Conservation (phyloP, 2,888 invertebrate genomes). For the Oscheius sp. region DNA sequence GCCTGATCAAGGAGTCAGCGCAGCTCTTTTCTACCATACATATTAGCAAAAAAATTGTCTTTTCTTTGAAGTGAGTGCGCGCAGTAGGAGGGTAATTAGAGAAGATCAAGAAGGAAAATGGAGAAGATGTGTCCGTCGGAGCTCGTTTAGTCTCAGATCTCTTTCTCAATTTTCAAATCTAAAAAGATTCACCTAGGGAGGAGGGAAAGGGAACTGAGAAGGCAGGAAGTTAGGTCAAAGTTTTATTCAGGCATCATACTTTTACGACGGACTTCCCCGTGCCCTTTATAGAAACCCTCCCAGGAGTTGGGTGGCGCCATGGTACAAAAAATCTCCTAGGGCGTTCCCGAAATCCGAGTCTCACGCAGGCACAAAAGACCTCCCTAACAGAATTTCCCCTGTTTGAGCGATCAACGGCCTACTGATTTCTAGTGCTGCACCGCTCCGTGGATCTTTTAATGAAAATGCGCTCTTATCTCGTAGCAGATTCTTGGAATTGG, state of each 20-base stretch:
- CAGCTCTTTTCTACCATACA: not conserved
- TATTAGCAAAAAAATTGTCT: not conserved
- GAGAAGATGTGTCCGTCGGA: constrained; percentile 11
- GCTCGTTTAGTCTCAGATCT: constrained; percentile 17
- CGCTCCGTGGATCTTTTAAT: too few species aligned
- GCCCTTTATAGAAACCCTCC: too few species aligned
- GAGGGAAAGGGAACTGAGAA: not conserved
- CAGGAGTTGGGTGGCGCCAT: too few species aligned
- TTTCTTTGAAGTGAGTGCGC: constrained; percentile 17
- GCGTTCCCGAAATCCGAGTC: not conserved
- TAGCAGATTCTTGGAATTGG: too few species aligned
- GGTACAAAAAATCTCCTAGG: not conserved
- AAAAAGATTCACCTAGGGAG: not conserved
- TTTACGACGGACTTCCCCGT: too few species aligned
- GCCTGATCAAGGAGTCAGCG: not conserved
- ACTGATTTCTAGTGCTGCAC: not conserved
- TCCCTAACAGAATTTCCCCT: constrained; percentile 13
- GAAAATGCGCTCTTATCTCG: too few species aligned
- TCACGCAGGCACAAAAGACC: constrained; percentile 3
- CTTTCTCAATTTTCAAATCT: constrained; percentile 2
- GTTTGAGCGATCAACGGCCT: not conserved
- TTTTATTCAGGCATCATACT: too few species aligned
- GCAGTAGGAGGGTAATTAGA: constrained; percentile 18
- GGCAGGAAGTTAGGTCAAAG: not conserved
- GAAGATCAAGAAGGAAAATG: constrained; percentile 22